Base-by-base conservation (phyloP, 1,140 invertebrate genomes). In the Euura saliciscinereae region DNA sequence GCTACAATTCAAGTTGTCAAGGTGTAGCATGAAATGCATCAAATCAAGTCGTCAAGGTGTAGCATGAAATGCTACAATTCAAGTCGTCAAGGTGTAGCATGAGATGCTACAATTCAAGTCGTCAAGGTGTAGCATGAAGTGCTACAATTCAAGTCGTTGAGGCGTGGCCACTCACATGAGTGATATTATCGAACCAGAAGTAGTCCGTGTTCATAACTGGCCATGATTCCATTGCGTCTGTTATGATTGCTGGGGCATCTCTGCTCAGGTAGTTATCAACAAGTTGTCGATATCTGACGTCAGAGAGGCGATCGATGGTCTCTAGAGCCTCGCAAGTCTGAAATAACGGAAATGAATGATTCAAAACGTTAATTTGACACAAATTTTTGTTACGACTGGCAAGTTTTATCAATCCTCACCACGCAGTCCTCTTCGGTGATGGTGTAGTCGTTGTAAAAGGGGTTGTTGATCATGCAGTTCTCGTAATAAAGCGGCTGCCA, bases 401-500 rank as follows among this genome's bases (percentile, higher is more conserved):
- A 44, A 28, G 10, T 3, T 59, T 59, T 2, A 59, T 59, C 51
- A 59, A 59, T 59, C 45, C 83, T 78, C 83, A 91, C 91, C 80
- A 91, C 85, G 73, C 91, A 92, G 76, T 92, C 90, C 69, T 91
- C 88, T 71, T 88, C 85, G 7, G 86, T 84, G 13, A 87, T 82
- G 2, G 87, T 79, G 28, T 89, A 87, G 44, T 87, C 87, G 45
- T 86, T 88, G 77, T 90, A 92, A 75, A 90, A 91, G 3, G 91
- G 91, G 86, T 90, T 93, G 46, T 90, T 89, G 65, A 95, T 89
- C 75, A 95, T 85, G 79, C 95, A 96, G 68, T 90, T 89, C 71
- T 92, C 90, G 78, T 93, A 91, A 78, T 94, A 95, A 11, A 95
- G 82, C 6, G 90, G 88, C n/a, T 92, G 92, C 94, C 94, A 96